Evolutionary conservation across 1,140 invertebrate species (phyloP).

Genomic region (Zaprionus lachaisei): DNA sequence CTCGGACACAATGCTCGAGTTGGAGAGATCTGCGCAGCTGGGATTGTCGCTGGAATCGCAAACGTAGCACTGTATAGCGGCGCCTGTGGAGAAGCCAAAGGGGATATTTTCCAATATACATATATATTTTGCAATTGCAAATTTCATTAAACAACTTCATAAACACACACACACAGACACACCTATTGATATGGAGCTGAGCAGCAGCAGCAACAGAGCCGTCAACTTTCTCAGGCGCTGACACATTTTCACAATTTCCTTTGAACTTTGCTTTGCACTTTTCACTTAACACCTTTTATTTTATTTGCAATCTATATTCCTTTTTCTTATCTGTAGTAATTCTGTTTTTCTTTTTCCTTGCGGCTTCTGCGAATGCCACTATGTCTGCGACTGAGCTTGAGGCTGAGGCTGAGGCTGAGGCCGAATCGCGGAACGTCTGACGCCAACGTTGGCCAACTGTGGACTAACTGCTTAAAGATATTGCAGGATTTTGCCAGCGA

Average conservation of each 20-base stretch:
- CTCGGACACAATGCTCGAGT: constrained; percentile 72
- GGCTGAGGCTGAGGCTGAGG: neutral
- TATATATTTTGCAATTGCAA: constrained; percentile 1
- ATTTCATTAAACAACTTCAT: neutral
- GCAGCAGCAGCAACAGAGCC: constrained; percentile 44
- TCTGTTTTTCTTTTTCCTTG: constrained; percentile 1
- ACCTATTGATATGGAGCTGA: constrained; percentile 56
- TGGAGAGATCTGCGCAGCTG: constrained; percentile 86
- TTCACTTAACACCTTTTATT: neutral
- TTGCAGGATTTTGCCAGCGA: constrained; percentile 44
- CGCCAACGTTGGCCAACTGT: constrained; percentile 64
- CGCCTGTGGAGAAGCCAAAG: constrained; percentile 63
- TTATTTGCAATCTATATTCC: neutral
- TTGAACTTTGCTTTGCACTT: constrained; percentile 1
- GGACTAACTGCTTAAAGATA: constrained; percentile 55
- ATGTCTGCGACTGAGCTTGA: neutral
- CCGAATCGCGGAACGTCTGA: constrained; percentile 23
- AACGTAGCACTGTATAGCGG: constrained; percentile 89
- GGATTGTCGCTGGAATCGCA: constrained; percentile 93
- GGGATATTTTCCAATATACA: constrained; percentile 20
- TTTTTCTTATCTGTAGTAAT: constrained; percentile 33
- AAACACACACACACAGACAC: constrained; percentile 6
- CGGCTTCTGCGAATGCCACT: neutral
- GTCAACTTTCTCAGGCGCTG: constrained; percentile 22
- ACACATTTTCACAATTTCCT: constrained; percentile 31